Evolutionary conservation across 2,113 vertebrate species (phyloP).

Genomic region (Myrmecobius fasciatus): DNA sequence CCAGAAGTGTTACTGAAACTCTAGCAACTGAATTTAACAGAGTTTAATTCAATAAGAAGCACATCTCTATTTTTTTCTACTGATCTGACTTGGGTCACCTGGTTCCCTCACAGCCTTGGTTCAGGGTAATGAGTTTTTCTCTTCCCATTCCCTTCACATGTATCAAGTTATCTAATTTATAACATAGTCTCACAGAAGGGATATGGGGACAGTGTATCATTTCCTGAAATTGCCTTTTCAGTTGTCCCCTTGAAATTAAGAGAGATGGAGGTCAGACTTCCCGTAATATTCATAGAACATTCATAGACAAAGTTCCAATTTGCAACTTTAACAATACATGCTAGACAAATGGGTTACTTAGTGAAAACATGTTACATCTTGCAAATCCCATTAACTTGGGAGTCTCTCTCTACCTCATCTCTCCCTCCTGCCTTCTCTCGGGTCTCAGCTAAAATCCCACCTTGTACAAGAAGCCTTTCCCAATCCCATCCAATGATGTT

Average conservation of each 20-base stretch:
- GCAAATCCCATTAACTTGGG: neutral
- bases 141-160: neutral
- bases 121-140: neutral
- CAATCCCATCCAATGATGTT: neutral
- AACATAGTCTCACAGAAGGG: neutral
- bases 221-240: neutral
- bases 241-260: neutral
- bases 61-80: neutral
- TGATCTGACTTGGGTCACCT: constrained; percentile 8
- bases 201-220: neutral
- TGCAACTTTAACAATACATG: neutral
- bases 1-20: constrained; percentile 15
- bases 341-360: neutral
- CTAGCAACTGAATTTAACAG: neutral
- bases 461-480: neutral
- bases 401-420: neutral
- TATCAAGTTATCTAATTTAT: constrained; percentile 17
- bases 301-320: neutral
- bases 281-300: neutral
- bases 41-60: neutral
- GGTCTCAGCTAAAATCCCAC: neutral
- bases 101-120: neutral
- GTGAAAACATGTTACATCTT: neutral
- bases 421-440: neutral
- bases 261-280: neutral